These are phyloP conservation scores for Petroica traversi DNA, from an alignment of 2,113 vertebrate species.

Conservation along the genomic window DNA sequence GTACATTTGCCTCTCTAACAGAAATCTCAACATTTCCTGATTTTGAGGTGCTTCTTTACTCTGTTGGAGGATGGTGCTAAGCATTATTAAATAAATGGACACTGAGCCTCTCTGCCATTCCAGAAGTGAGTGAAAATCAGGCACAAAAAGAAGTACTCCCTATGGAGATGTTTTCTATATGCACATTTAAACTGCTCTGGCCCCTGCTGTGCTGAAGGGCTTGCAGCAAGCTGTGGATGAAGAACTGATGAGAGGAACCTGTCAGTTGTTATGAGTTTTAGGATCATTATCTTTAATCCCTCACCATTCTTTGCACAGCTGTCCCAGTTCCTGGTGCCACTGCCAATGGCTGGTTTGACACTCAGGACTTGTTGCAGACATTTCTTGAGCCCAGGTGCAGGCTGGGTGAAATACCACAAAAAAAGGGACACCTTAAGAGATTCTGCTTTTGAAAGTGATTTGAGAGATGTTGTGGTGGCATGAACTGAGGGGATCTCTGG, in stretches of 20 bases:
- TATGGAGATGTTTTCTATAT: background rate
- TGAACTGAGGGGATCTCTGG: background rate
- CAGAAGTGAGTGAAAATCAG: background rate
- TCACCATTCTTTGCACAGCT: background rate
- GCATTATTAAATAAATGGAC: background rate
- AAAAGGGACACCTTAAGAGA: background rate
- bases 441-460: background rate
- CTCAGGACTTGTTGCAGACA: background rate
- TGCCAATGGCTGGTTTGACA: background rate
- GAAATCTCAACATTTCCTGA: background rate
- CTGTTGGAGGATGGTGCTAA: background rate
- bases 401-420: background rate
- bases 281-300: background rate
- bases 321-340: background rate
- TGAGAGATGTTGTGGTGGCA: background rate
- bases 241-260: background rate
- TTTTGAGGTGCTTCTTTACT: background rate
- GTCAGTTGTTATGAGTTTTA: background rate
- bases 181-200: background rate
- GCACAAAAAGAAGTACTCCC: background rate
- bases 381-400: background rate
- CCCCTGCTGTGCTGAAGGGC: background rate
- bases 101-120: background rate
- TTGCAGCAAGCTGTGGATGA: background rate
- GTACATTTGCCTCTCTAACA: background rate